Evolutionary conservation across 2,888 invertebrate genomes (phyloP).

Genomic region (Hypena proboscidalis): DNA sequence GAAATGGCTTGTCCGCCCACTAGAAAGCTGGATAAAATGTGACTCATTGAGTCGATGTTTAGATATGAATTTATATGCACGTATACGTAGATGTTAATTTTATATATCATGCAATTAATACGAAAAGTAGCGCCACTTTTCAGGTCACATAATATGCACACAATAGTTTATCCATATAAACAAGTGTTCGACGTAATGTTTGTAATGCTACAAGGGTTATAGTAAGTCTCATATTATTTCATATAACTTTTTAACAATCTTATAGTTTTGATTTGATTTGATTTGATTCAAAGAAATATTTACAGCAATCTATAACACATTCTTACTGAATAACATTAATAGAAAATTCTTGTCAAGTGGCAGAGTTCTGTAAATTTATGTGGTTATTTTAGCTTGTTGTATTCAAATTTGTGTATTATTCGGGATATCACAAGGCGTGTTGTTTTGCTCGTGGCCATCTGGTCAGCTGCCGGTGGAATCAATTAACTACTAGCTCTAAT

Average conservation of each 20-base stretch:
- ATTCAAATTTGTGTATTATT: slow-evolving; percentile 40
- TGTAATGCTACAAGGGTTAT: too few relatives aligned
- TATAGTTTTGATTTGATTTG: slow-evolving; percentile 6
- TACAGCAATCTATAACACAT: slow-evolving; percentile 12
- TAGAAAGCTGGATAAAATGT: slow-evolving; percentile 1
- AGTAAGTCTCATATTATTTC: too few relatives aligned
- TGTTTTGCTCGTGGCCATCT: slow-evolving; percentile 54
- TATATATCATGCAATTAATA: too few relatives aligned
- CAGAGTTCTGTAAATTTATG: slow-evolving; percentile 31
- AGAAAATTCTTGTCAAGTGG: slow-evolving; percentile 38
- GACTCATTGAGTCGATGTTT: background rate
- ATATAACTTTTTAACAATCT: too few relatives aligned
- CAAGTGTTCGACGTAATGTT: too few relatives aligned
- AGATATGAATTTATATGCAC: background rate
- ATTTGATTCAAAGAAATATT: slow-evolving; percentile 18
- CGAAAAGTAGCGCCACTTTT: too few relatives aligned
- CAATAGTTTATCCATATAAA: too few relatives aligned
- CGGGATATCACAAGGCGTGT: slow-evolving; percentile 36
- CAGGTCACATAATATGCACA: too few relatives aligned
- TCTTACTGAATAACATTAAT: slow-evolving; percentile 30
- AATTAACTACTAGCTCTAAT: too few relatives aligned
- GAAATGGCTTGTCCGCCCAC: slow-evolving; percentile 25
- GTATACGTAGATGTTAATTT: too few relatives aligned
- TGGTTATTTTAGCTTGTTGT: slow-evolving; percentile 29
- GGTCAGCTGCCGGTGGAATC: slow-evolving; percentile 38